Evolutionary conservation across 2,797 vertebrate species (phyloP), one percentile per base, ranked within the genome.

Genomic region (Pygocentrus nattereri): DNA sequence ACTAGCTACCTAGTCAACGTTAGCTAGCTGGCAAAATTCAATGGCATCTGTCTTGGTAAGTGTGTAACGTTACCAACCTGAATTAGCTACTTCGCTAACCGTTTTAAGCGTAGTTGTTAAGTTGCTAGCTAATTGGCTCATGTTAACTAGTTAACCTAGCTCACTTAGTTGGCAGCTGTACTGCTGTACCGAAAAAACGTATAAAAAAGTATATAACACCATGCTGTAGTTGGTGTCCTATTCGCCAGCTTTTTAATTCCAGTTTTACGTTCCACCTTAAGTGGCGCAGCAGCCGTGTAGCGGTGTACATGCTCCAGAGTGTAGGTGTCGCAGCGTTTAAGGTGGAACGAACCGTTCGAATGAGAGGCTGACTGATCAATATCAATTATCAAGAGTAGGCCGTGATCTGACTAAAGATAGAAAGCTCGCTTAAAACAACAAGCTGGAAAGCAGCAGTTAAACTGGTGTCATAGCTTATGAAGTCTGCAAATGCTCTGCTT

Each of bases 11-110:
- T n/a, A n/a, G n/a, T n/a, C n/a, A n/a, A n/a, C n/a, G 11, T 31
- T 61, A 61, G 25, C 4, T 70, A 50, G n/a, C 11, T 41, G n/a
- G n/a, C 3, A 44, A n/a, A 13, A 47, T 19, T 19, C 38, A 18
- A 95, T 95, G 94, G 92, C 92, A 19, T 95, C 93, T 76, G 92
- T 94, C 65, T 49, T 94, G 92, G 94, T 94, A 77, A 91, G 92
- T 82, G 11, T n/a, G n/a, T n/a, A n/a, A n/a, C n/a, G 41, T 8
- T 13, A 49, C 1, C 18, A 34, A 65, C 25, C 27, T 62, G 38
- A 27, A 19, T 54, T 21, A 44, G 23, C 69, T 19, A 0, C 15
- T 2, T 18, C 16, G 16, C 3, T 70, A 19, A 30, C 12, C 21
- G 4, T 15, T 6, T 3, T 67, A n/a, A 18, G n/a, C n/a, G 2